phyloP scores from a whole-genome alignment of 1,140 invertebrate genomes.

The Philopotamus ludificatus region DNA sequence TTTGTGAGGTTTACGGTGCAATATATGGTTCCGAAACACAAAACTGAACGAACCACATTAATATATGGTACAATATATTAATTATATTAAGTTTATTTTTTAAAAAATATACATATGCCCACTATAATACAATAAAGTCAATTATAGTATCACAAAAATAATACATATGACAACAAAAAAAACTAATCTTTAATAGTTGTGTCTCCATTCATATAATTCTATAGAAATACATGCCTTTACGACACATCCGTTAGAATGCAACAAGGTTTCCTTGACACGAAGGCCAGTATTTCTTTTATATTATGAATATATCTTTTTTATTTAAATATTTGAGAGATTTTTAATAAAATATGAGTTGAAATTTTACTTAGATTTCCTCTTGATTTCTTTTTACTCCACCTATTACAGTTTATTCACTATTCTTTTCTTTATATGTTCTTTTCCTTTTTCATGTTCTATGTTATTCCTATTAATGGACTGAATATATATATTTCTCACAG shows the following conservation, averaged over 20 bases:
- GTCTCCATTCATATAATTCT: conserved; percentile 33
- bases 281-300: conserved; percentile 36
- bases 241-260: conserved; percentile 40
- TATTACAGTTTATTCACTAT: conserved; percentile 34
- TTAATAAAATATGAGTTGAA: conserved; percentile 39
- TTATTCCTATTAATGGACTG: conserved; percentile 36
- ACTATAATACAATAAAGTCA: neutral
- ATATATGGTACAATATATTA: no score
- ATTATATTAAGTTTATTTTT: no score
- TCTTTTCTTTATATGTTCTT: conserved; percentile 38
- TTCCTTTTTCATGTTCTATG: conserved; percentile 34
- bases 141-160: neutral
- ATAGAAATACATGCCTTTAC: conserved; percentile 39
- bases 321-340: conserved; percentile 36
- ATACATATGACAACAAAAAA: no score
- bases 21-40: no score
- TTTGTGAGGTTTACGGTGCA: no score
- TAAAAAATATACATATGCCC: neutral
- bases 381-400: conserved; percentile 35
- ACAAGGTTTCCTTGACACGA: conserved; percentile 24
- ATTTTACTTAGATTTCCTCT: conserved; percentile 40
- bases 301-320: conserved; percentile 23
- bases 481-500: conserved; percentile 23
- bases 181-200: conserved; percentile 32
- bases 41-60: no score